Base-by-base conservation (phyloP, 2,888 invertebrate species). In the Kuschelorhynchus macadamiae region DNA sequence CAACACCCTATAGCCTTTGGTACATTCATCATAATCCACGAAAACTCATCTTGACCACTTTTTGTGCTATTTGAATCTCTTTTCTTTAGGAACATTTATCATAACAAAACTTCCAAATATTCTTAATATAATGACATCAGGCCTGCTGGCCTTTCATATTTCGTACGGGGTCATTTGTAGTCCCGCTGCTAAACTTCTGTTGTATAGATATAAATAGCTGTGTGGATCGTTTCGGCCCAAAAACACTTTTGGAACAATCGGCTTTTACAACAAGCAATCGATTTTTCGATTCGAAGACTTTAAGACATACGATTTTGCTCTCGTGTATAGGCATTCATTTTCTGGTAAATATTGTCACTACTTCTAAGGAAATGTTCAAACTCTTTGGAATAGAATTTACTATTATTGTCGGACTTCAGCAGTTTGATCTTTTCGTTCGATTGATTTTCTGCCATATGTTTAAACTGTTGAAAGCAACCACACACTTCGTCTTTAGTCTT, bases 51-150 rank as follows among this genome's bases (percentile, higher is more conserved):
- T 65, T 20, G 25, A 46, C 1, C 78, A 60, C 50, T 80, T 79
- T 20, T 74, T 66, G 47, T 78, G 76, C 75, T 73, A 77, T 64
- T 79, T 81, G 30, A 61, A 36, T 33, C 78, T 66, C 55, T 74
- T 79, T 62, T 75, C 25, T 25, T 25, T 25, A 5, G 4, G 25
- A 25, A 25, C 25, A 3, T 25, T 7, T 7, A 3, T 25, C 25
- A 25, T 25, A 5, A 25, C 25, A 25, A 25, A 5, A 7, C 25
- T 25, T 5, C 25, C 25, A 25, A 25, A 25, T n/a, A n/a, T n/a
- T n/a, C n/a, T n/a, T 5, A 25, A 7, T 3, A 5, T 25, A 25
- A 3, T 25, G 3, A 25, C 7, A 25, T 25, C 25, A 25, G 4
- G 25, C 7, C 7, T 25, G 7, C 7, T 5, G 1, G 20, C 46